Percentiles rank a stretch among this genome's conserved stretches.
These are phyloP conservation scores for Epistrophe grossulariae DNA, from an alignment of 2,888 invertebrate species.

Conservation along the genomic window DNA sequence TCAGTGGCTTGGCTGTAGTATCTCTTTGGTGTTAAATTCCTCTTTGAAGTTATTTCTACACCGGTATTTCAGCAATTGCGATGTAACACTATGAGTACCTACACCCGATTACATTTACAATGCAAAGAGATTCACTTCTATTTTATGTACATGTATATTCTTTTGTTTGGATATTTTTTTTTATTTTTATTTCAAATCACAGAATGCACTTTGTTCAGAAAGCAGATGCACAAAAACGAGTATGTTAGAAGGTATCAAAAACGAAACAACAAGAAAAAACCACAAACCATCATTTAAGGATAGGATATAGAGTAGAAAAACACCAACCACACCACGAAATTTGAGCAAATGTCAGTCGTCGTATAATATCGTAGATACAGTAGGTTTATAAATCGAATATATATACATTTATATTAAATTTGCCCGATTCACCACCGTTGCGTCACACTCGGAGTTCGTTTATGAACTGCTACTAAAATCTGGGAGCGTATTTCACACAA, in stretches of 20 bases:
- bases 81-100: conserved; percentile 8
- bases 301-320: conserved; percentile 11
- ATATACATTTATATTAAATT: neutral
- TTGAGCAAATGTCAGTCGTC: conserved; percentile 34
- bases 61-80: conserved; percentile 18
- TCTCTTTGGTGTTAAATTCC: conserved; percentile 30
- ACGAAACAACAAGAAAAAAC: conserved; percentile 8
- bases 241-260: neutral
- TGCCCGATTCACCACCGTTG: conserved; percentile 49
- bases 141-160: neutral
- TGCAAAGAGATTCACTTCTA: conserved; percentile 22
- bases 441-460: conserved; percentile 72
- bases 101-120: conserved; percentile 11
- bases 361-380: neutral
- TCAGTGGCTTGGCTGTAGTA: neutral
- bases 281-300: conserved; percentile 32
- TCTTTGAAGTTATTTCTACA: conserved; percentile 5
- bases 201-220: conserved; percentile 40
- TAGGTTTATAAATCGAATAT: neutral
- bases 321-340: conserved; percentile 53
- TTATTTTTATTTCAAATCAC: conserved; percentile 32
- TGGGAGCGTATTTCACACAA: conserved; percentile 69
- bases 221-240: conserved; percentile 25
- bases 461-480: conserved; percentile 67
- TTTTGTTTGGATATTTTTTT: conserved; percentile 15